Evolutionary conservation across 2,113 vertebrate species (phyloP), one percentile per base, ranked within the genome.

Genomic region (Platichthys stellatus): DNA sequence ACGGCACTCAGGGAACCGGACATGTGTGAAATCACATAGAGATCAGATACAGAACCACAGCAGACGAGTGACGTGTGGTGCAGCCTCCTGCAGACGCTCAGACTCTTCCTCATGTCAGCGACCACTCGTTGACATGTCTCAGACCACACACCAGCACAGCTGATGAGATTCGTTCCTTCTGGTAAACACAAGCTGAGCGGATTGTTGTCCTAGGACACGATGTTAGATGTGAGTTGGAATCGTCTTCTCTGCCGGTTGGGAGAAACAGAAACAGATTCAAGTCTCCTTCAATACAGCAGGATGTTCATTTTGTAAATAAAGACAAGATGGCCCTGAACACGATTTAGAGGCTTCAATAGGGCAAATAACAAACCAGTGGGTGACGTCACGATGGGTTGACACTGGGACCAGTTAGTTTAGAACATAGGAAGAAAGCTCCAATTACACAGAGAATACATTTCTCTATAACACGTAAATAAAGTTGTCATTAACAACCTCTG

Each of bases 11-110:
- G 59, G 51, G 78, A 75, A 9, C 63, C 74, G 64, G 61, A 60
- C 74, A 20, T 14, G 35, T 64, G 65, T 81, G 84, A 83, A 85
- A 72, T 57, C 26, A 63, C 74, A 60, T 47, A 18, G 60, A 68
- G 20, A 43, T 71, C 63, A 68, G 78, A 68, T 17, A 38, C 6
- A 49, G 51, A 53, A 20, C 51, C 31, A 45, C 53, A 38, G 23
- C 62, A 66, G 72, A 60, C 26, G 61, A 56, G 35, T 3, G 64
- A 35, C 62, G 51, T 4, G 35, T 68, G 23, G 69, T 11, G 58
- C 58, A 51, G 45, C 59, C 65, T 18, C 45, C 51, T 20, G 51
- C 51, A n/a, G 18, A 54, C 9, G 20, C 54, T 56, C 54, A 1
- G n/a, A 10, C 24, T 56, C 56, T 28, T 31, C 63, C 73, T 73